These are phyloP conservation scores for Clepsis dumicolana DNA, from an alignment of 2,888 invertebrate species.

Conservation along the genomic window DNA sequence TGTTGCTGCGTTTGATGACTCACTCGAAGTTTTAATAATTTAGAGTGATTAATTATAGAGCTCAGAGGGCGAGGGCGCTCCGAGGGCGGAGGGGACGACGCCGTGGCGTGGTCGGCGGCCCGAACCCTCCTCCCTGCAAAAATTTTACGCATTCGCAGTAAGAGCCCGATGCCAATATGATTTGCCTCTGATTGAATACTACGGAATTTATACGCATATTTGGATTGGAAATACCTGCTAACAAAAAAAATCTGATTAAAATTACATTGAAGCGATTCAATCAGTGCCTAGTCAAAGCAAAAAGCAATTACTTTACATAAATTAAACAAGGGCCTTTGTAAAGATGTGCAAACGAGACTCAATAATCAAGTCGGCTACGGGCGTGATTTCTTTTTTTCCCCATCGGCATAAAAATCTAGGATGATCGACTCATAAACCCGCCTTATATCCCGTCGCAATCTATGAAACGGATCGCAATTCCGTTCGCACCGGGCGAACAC, in stretches of 20 bases:
- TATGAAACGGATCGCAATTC: conserved; percentile 19
- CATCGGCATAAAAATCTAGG: conserved; percentile 9
- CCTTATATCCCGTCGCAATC: conserved; percentile 19
- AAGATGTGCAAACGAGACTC: neutral
- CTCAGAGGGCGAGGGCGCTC: neutral
- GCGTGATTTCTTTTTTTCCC: conserved; percentile 4
- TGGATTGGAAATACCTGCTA: neutral
- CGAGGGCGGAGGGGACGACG: neutral
- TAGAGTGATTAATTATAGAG: conserved; percentile 38
- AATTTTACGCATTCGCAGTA: neutral
- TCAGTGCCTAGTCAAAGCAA: neutral
- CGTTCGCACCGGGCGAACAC: conserved; percentile 7
- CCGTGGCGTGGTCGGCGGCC: neutral
- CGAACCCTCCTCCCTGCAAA: neutral
- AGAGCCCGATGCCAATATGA: neutral
- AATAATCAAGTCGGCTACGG: conserved; percentile 7
- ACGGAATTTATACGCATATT: neutral
- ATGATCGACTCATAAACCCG: conserved; percentile 25
- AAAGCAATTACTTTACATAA: neutral
- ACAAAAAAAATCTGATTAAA: neutral
- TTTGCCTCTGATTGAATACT: neutral
- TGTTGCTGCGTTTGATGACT: conserved; percentile 25
- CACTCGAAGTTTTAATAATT: conserved; percentile 42
- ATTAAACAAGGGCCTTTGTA: neutral
- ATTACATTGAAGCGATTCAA: neutral